phyloP scores from a whole-genome alignment of 2,888 invertebrate genomes.

The Microchrysa polita region DNA sequence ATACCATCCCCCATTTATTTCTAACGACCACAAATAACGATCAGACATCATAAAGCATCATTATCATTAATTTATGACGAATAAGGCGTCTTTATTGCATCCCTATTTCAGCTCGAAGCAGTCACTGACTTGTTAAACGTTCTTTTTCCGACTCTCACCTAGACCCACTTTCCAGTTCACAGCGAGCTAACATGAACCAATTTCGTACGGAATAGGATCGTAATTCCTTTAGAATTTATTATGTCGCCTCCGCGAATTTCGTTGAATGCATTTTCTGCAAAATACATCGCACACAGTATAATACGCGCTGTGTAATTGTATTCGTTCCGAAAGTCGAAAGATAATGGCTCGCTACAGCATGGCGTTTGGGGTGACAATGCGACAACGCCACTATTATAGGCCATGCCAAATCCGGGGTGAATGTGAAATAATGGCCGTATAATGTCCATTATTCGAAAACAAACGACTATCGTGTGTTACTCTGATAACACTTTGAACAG shows the following conservation, averaged over 20 bases:
- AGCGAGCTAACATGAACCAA: no score
- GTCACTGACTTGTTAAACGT: not conserved
- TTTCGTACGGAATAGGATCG: not conserved
- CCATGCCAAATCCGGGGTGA: conserved; percentile 44
- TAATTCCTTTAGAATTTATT: not conserved
- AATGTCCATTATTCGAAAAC: conserved; percentile 64
- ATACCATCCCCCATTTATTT: not conserved
- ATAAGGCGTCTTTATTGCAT: conserved; percentile 26
- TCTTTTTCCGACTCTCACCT: not conserved
- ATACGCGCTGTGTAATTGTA: conserved; percentile 15
- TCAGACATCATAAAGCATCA: conserved; percentile 32
- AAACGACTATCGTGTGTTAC: conserved; percentile 60
- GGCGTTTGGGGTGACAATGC: conserved; percentile 18
- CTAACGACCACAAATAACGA: not conserved
- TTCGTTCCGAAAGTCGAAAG: conserved; percentile 17
- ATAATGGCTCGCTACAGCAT: conserved; percentile 20
- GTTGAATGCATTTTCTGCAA: conserved; percentile 35
- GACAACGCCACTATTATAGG: conserved; percentile 24
- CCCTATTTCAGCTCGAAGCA: not conserved
- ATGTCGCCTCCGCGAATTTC: not conserved
- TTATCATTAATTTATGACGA: conserved; percentile 31
- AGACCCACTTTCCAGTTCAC: not conserved
- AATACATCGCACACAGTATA: conserved; percentile 31
- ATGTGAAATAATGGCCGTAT: conserved; percentile 60
- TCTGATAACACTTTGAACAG: conserved; percentile 54